Evolutionary conservation across 30 jellyfish, hydroid and myxozoan genomes (phyloP), one percentile per base, ranked within the genome.

Genomic region (Nemopilema nomurai): DNA sequence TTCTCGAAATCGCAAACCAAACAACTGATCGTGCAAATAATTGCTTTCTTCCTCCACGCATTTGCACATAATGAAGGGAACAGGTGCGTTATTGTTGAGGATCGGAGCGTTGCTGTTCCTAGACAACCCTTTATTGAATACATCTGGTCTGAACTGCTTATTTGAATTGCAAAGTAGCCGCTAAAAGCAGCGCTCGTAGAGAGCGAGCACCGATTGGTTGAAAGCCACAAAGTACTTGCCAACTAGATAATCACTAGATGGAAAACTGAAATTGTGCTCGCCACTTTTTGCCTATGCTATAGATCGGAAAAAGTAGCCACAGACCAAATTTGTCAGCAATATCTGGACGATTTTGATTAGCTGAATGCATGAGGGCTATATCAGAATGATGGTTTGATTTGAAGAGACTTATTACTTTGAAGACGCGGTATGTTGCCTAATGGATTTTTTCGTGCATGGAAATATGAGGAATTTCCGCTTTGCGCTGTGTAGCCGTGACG

Each of bases 101-200:
- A 77, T 64, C 77, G 75, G 30, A 77, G 87, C 87, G 87, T 77
- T 77, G 87, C 87, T 77, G 87, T 77, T 77, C 76, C 87, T 77
- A 77, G 87, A 77, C 87, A 77, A 77, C 87, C 87, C 87, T 57
- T 77, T 77, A 76, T 77, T 80, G 89, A 80, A 83, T 83, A 78
- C 91, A 83, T 83, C 91, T 83, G 91, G 76, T 51, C 86, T 50
- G 79, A 32, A 79, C 76, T 22, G 62, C 79, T 77, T 71, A 83
- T 83, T 71, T 71, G 85, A 83, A 83, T 83, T 83, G 91, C 91
- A 83, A 83, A 83, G 91, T 83, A 83, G 91, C 91, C 91, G 91
- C 91, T 83, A 65, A 70, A 82, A 82, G 81, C 90, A 70, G 90
- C 76, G 83, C 79, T 82, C 69, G 51, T 33, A 75, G 77, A 49